A percentile compares a stretch with the other conserved stretches of the same genome.
phyloP scores from a whole-genome alignment of 2,113 vertebrate genomes.

The Sardina pilchardus region DNA sequence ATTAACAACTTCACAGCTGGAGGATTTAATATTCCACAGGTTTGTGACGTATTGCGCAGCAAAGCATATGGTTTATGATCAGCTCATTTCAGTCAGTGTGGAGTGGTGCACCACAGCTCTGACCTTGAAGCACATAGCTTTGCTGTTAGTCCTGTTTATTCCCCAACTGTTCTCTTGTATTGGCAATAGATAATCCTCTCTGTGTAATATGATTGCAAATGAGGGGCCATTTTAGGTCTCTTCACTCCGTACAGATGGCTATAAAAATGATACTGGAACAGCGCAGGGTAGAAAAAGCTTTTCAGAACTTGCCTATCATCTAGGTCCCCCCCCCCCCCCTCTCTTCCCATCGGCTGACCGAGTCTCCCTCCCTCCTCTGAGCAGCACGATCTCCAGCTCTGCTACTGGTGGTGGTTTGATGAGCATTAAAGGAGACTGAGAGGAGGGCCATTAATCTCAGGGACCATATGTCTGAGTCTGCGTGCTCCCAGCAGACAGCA shows the following conservation, averaged over 20 bases:
- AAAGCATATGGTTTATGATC: not conserved
- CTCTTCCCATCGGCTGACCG: not conserved
- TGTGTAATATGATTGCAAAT: not conserved
- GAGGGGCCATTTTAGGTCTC: not conserved
- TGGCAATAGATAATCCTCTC: not conserved
- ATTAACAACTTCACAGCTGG: not conserved
- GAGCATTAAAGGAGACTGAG: not conserved
- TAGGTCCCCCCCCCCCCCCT: too few relatives aligned
- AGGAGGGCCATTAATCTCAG: not conserved
- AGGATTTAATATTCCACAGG: not conserved
- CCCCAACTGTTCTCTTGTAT: not conserved
- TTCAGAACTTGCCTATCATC: not conserved
- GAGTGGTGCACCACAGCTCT: not conserved
- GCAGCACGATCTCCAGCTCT: not conserved
- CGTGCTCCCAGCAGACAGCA: not conserved
- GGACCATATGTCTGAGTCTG: not conserved
- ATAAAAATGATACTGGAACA: not conserved
- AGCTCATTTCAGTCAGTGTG: not conserved
- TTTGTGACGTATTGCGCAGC: not conserved
- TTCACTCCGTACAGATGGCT: not conserved
- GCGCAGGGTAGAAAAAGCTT: not conserved
- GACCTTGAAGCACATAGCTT: not conserved
- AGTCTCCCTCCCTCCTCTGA: not conserved
- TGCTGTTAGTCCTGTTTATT: not conserved
- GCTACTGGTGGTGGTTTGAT: not conserved